Evolutionary conservation across 2,113 vertebrate genomes (phyloP).

Genomic region (Barbus barbus): DNA sequence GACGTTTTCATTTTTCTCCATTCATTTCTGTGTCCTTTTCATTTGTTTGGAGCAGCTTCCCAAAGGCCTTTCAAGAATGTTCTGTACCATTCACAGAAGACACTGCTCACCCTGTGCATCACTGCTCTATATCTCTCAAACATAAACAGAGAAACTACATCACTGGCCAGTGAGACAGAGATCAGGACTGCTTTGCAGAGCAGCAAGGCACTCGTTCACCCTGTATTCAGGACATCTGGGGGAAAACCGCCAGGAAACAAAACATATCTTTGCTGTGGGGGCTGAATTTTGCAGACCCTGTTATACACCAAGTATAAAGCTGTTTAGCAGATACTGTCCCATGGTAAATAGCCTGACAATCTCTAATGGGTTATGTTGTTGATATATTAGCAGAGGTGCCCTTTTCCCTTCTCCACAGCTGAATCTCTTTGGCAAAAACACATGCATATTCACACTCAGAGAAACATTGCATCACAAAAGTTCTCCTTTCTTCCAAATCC

Average conservation of each 20-base stretch:
- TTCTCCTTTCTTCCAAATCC: slow-evolving; percentile 53
- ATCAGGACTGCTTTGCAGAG: slow-evolving; percentile 40
- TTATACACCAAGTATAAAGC: not conserved
- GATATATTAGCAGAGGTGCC: slow-evolving; percentile 34
- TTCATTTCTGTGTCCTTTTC: too few species aligned
- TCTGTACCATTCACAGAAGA: slow-evolving; percentile 49
- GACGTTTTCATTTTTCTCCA: not conserved
- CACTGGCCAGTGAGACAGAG: slow-evolving; percentile 52
- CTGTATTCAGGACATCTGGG: not conserved
- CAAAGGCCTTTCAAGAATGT: slow-evolving; percentile 28
- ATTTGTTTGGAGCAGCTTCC: slow-evolving; percentile 26
- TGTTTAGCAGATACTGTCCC: slow-evolving; percentile 26
- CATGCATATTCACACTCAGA: slow-evolving; percentile 23
- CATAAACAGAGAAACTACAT: slow-evolving; percentile 59
- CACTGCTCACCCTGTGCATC: slow-evolving; percentile 45
- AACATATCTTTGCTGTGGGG: too few species aligned
- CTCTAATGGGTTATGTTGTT: slow-evolving; percentile 25
- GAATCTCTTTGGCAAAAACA: slow-evolving; percentile 35
- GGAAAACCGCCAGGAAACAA: not conserved
- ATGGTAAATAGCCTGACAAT: not conserved
- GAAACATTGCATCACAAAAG: slow-evolving; percentile 54
- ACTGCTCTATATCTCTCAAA: slow-evolving; percentile 51
- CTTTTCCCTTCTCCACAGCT: slow-evolving; percentile 48
- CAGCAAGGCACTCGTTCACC: not conserved
- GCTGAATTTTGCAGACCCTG: not conserved